These are phyloP conservation scores for Coptotermes formosanus DNA, from an alignment of 1,140 invertebrate genomes.

Conservation along the genomic window DNA sequence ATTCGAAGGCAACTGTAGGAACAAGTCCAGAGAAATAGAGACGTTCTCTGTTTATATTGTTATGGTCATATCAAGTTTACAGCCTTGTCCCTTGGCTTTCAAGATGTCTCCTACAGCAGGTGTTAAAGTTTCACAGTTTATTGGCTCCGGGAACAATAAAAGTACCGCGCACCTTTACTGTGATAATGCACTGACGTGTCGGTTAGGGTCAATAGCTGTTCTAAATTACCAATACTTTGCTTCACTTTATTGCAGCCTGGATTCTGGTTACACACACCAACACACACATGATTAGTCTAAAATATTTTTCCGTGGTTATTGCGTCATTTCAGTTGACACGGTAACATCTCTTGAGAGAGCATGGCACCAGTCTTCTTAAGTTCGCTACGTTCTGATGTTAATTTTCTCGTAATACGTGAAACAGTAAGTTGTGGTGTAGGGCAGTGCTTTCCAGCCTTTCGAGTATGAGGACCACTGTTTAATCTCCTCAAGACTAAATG, in stretches of 20 bases:
- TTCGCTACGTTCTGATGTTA: too few species aligned
- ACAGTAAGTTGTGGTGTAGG: too few species aligned
- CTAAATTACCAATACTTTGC: neutral
- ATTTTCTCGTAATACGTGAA: too few species aligned
- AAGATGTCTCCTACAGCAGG: neutral
- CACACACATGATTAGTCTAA: too few species aligned
- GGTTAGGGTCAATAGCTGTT: neutral
- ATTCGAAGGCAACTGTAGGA: neutral
- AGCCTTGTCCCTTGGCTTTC: neutral
- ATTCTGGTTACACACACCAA: neutral
- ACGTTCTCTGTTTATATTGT: neutral
- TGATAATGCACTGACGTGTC: neutral
- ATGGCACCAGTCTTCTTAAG: too few species aligned
- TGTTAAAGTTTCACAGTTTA: neutral
- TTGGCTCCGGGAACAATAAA: neutral
- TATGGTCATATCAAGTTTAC: constrained; percentile 11
- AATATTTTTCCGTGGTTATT: too few species aligned
- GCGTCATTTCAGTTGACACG: too few species aligned
- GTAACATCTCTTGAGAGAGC: too few species aligned
- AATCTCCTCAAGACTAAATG: too few species aligned
- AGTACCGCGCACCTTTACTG: neutral
- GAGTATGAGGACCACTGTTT: too few species aligned
- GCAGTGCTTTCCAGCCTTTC: too few species aligned
- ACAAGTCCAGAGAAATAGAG: neutral
- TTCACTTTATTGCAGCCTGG: neutral